Conservation (phyloP, 1,140 invertebrate genomes). For the Drosophila suzukii region DNA sequence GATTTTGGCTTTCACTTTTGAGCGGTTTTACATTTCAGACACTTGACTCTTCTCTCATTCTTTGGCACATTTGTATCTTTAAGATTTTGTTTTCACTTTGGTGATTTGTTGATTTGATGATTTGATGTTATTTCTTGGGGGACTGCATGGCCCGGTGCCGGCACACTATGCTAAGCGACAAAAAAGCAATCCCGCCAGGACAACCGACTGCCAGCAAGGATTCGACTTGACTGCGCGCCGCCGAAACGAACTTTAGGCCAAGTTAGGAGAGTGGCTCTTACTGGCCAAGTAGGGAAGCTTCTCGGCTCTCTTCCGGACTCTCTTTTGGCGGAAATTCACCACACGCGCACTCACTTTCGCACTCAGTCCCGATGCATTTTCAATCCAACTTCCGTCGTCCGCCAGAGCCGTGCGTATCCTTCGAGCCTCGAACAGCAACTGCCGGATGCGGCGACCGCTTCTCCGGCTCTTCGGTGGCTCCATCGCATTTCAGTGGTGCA, state of each 20-base stretch:
- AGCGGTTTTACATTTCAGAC: conserved; percentile 47
- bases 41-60: conserved; percentile 17
- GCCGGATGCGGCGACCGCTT: conserved; percentile 11
- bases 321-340: conserved; percentile 70
- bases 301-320: conserved; percentile 49
- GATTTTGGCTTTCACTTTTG: conserved; percentile 46
- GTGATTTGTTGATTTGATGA: conserved; percentile 32
- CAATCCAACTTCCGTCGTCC: conserved; percentile 44
- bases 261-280: conserved; percentile 22
- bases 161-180: conserved; percentile 48
- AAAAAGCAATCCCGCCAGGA: conserved; percentile 48
- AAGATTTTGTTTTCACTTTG: conserved; percentile 27
- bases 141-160: conserved; percentile 36
- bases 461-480: conserved; percentile 6
- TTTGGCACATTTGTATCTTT: conserved; percentile 68
- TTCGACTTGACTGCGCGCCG: conserved; percentile 65
- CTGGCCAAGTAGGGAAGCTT: conserved; percentile 14
- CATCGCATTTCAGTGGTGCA: conserved; percentile 36
- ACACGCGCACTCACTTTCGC: conserved; percentile 43
- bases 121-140: conserved; percentile 37
- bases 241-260: conserved; percentile 9
- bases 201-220: conserved; percentile 71
- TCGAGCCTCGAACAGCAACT: conserved; percentile 80
- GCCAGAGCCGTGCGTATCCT: conserved; percentile 78
- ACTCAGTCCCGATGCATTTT: conserved; percentile 51